Evolutionary conservation across 2,888 invertebrate genomes (phyloP), one percentile per base, ranked within the genome.

Genomic region (Pharmacophagus antenor): DNA sequence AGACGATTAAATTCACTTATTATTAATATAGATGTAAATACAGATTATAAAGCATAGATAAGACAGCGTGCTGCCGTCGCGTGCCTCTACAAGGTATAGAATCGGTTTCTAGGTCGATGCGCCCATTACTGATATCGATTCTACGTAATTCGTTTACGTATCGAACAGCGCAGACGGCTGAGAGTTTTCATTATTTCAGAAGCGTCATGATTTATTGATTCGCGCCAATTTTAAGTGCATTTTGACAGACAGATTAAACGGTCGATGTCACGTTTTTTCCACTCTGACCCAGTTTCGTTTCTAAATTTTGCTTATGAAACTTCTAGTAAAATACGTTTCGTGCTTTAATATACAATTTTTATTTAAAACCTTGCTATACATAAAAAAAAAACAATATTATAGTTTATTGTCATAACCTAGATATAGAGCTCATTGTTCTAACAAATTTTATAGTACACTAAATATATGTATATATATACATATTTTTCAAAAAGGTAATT

Each of bases 91-190:
- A 67, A 63, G 65, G 68, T 64, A 60, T 56, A 63, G 63, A 66
- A 64, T 63, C 54, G 60, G 61, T 63, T 67, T 68, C 70, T 70
- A 70, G 70, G 70, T 67, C 67, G 58, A 56, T 62, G 61, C 21
- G 56, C 61, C 23, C 61, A 56, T 61, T 61, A 61, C 22, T 42
- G 61, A 56, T 56, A 61, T 61, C 46, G 56, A 56, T 61, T 61
- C 60, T 61, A 56, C 56, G 60, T 56, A 42, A 56, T 60, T 51
- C 51, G 46, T 51, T 55, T 60, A 55, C 46, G n/a, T 22, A 27
- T 50, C 44, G 48, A 41, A 22, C 12, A 2, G 42, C 12, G 21
- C 31, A n/a, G n/a, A n/a, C n/a, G 44, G 21, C 41, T 47, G 41
- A 27, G n/a, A 42, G 42, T n/a, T 41, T 10, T 18, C 20, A 58